Evolutionary conservation across 2,797 vertebrate species (phyloP), one percentile per base, ranked within the genome.

Genomic region (Balearica regulorum): DNA sequence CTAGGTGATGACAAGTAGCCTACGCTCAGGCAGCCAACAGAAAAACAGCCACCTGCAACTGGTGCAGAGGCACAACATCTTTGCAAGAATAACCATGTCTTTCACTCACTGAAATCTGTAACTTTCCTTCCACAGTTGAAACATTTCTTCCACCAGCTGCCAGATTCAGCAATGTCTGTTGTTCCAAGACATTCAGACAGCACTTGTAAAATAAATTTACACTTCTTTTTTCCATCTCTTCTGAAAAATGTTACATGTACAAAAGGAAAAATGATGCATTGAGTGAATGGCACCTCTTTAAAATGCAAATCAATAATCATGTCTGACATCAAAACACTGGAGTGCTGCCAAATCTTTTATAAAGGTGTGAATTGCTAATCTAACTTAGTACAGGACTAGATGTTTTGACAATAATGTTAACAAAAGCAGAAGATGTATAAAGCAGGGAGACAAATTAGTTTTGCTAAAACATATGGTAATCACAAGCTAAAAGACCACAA

Each of bases 301-400:
- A 94, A 90, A 97, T 76, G 65, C n/a, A 87, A 92, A 95, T 87
- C 83, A 89, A 78, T 78, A 93, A 84, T 58, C 49, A 77, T 5
- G 22, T 75, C 90, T 92, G 82, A 65, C 84, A 94, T 76, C 81
- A 92, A 94, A 92, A 92, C 39, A 49, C 5, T 65, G 39, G 46
- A 85, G 65, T 61, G 60, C 83, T 88, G 81, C 84, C 73, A 88
- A 76, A 62, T 37, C 68, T 89, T 77, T 80, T 75, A 41, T 44
- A 66, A 90, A 92, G 75, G 41, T 81, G 71, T 68, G 49, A 87
- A 78, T 31, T 75, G 68, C 68, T 83, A 51, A 78, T 76, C 88
- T 68, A 81, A 64, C 55, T 76, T 69, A 51, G 41, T 29, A 62
- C 44, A 83, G 57, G n/a, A 58, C 16, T 71, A 82, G 60, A 71